Base-by-base conservation (phyloP, 2,113 vertebrate genomes). In the Seriola dumerili region DNA sequence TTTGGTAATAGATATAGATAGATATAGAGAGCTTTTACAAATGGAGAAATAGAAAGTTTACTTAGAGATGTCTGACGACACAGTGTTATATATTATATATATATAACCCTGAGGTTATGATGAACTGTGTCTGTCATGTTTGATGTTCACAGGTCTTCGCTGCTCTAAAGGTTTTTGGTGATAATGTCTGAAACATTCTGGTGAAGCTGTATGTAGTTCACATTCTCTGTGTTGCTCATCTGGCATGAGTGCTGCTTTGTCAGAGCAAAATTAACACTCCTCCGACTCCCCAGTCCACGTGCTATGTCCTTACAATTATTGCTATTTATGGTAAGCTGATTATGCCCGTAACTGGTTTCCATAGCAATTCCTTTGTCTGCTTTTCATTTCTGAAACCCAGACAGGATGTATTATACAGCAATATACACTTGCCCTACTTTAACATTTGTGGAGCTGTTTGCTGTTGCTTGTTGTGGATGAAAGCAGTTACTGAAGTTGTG, bases 241-340 rank as follows among this genome's bases (percentile, higher is more conserved):
- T 58, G 48, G 44, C 38, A 64, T n/a, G 63, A 64, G 4, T 4
- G 23, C 63, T 29, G 46, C 76, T 78, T 81, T 78, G 52, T 63
- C 65, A 64, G 63, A 84, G 32, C 13, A 52, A 73, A 68, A 42
- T 76, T 52, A 84, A 44, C 16, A 17, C 40, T 85, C 42, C 38
- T 58, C 46, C 0, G 13, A 12, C 25, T 62, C 54, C 54, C 2
- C 23, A 13, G n/a, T 78, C 69, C 76, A 55, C 11, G 11, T 50
- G 66, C 69, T 82, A 52, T 70, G 42, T 70, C 61, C 66, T 52
- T 72, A 58, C 23, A 87, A 63, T 86, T 80, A 65, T 81, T 84
- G 32, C 76, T 81, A 77, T 80, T 87, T 85, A 72, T 74, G 61
- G 64, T 87, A 87, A 91, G 83, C 78, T 68, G 78, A 87, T 93